phyloP scores from a whole-genome alignment of 2,113 vertebrate genomes.

The human (Homo sapiens) region DNA sequence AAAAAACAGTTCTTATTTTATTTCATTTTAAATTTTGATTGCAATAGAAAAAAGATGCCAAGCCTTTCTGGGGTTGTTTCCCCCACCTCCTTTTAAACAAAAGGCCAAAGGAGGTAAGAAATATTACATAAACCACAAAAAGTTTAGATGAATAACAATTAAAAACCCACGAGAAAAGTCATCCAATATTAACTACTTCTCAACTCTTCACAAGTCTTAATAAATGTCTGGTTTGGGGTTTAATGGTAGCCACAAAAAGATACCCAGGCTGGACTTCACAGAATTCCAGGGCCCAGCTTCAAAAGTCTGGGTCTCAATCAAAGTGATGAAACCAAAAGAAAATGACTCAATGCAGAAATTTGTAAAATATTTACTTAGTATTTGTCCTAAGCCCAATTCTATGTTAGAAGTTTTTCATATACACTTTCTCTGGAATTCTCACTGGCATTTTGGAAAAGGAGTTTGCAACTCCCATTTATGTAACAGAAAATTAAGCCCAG shows the following conservation, averaged over 20 bases:
- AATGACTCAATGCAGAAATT: not conserved
- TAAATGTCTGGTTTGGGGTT: not conserved
- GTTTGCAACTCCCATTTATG: not conserved
- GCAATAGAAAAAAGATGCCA: not conserved
- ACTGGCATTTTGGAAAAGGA: not conserved
- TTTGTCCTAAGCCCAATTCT: not conserved
- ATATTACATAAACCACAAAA: not conserved
- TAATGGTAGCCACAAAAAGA: conserved; percentile 15
- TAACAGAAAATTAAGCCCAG: not conserved
- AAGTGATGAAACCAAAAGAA: not conserved
- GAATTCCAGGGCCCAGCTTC: conserved; percentile 22
- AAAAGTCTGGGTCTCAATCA: conserved; percentile 31
- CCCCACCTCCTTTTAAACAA: not conserved
- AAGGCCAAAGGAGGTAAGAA: not conserved
- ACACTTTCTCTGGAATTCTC: not conserved
- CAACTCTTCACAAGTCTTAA: not conserved
- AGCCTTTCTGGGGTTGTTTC: not conserved
- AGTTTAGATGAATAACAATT: not conserved
- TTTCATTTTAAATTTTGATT: not conserved
- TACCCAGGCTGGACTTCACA: not conserved
- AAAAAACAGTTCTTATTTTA: too few relatives aligned
- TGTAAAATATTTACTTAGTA: not conserved
- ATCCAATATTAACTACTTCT: not conserved
- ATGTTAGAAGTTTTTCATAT: not conserved
- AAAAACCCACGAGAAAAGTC: not conserved